A percentile compares a stretch with the other conserved stretches of the same genome.
These are phyloP conservation scores for Porites lobata DNA, from an alignment of 92 coral and sea anemone species.

Conservation along the genomic window DNA sequence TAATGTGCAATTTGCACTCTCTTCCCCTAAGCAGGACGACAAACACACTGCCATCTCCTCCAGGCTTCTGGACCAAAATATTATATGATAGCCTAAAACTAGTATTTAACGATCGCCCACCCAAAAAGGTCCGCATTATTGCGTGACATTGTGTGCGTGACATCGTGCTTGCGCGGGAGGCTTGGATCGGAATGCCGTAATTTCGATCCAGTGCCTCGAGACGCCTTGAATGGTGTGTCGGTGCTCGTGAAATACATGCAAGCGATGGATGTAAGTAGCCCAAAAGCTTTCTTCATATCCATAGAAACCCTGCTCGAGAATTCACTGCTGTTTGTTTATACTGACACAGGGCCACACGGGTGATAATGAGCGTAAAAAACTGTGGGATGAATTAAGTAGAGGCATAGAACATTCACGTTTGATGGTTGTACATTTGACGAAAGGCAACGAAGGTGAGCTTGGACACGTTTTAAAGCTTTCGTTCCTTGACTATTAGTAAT, in stretches of 20 bases:
- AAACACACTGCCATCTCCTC: no score
- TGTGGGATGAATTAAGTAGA: slow-evolving; percentile 74
- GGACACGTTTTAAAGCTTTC: no score
- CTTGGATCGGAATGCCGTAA: slow-evolving; percentile 13
- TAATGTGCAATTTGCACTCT: no score
- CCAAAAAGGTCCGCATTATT: no score
- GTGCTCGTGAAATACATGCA: background rate
- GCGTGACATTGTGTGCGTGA: slow-evolving; percentile 1
- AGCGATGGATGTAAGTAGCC: slow-evolving; percentile 19
- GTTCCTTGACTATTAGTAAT: background rate
- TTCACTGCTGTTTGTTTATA: slow-evolving; percentile 1
- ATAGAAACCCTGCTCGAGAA: background rate
- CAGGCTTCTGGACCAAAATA: no score
- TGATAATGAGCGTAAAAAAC: slow-evolving; percentile 36
- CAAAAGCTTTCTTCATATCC: background rate
- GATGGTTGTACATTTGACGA: slow-evolving; percentile 68
- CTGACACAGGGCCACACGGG: slow-evolving; percentile 26
- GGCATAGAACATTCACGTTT: slow-evolving; percentile 56
- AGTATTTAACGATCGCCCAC: no score
- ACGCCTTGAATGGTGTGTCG: slow-evolving; percentile 24
- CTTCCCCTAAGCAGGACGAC: no score
- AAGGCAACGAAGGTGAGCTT: slow-evolving; percentile 65
- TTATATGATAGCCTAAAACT: no score
- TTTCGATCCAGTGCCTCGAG: slow-evolving; percentile 30
- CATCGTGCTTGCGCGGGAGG: background rate